Evolutionary conservation across 2,797 vertebrate species (phyloP).

Genomic region (Danio jaintianensis): DNA sequence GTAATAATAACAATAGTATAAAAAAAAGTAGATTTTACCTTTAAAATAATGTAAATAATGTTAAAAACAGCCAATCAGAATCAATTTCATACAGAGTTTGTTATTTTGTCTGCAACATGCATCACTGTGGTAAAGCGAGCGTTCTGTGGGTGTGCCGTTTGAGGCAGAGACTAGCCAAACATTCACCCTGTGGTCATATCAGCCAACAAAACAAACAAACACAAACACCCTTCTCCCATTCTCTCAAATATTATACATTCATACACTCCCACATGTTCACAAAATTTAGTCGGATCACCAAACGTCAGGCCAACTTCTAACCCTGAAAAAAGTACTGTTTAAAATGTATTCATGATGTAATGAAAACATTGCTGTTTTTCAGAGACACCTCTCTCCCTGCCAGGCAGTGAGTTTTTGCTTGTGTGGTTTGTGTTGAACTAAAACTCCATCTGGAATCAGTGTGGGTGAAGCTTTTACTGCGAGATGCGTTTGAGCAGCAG

Average conservation of each 20-base stretch:
- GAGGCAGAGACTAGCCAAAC: not conserved
- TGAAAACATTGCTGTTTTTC: not conserved
- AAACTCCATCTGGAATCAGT: slow-evolving; percentile 49
- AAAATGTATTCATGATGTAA: slow-evolving; percentile 4
- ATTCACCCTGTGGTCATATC: not conserved
- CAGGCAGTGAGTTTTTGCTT: slow-evolving; percentile 13
- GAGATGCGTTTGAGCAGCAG: slow-evolving; percentile 43
- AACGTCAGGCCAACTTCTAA: slow-evolving; percentile 4
- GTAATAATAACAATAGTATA: no score
- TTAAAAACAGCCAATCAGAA: not conserved
- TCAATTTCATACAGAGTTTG: not conserved
- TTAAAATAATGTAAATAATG: not conserved
- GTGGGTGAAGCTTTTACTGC: slow-evolving; percentile 47
- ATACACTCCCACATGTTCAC: slow-evolving; percentile 1
- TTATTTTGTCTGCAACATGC: not conserved
- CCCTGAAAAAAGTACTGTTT: not conserved
- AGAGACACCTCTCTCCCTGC: slow-evolving; percentile 2
- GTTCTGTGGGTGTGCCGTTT: not conserved
- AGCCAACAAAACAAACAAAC: not conserved
- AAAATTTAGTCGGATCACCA: not conserved
- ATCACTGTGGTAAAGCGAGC: not conserved
- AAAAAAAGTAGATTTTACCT: no score
- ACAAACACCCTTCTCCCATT: not conserved
- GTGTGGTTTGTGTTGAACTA: slow-evolving; percentile 23
- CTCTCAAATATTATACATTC: slow-evolving; percentile 4